phyloP scores from a whole-genome alignment of 1,140 invertebrate genomes.

The Drosophila bocqueti region DNA sequence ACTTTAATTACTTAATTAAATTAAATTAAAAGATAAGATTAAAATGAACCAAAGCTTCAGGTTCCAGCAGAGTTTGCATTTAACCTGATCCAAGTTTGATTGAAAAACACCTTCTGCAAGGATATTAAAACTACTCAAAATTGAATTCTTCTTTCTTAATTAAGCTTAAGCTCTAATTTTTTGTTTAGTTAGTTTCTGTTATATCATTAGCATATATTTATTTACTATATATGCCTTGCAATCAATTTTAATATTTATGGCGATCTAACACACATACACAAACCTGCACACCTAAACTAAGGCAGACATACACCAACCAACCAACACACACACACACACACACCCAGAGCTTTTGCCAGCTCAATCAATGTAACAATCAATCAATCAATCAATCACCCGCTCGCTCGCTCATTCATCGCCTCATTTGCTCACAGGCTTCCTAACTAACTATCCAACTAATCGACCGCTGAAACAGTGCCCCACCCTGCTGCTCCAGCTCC shows the following conservation, averaged over 20 bases:
- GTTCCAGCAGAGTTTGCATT: not conserved
- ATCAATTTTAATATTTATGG: slow-evolving; percentile 18
- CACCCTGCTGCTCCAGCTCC: not conserved
- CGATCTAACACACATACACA: slow-evolving; percentile 27
- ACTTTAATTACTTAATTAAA: fast-evolving
- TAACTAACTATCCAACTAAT: slow-evolving; percentile 7
- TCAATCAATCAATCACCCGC: slow-evolving; percentile 37
- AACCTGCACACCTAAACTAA: slow-evolving; percentile 20
- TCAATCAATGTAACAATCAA: slow-evolving; percentile 32
- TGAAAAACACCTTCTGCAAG: slow-evolving; percentile 1
- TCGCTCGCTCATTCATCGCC: slow-evolving; percentile 46
- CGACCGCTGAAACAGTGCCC: slow-evolving; percentile 11
- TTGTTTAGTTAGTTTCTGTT: slow-evolving; percentile 2
- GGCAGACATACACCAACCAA: slow-evolving; percentile 1
- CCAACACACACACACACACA: slow-evolving; percentile 10
- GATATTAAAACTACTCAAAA: not conserved
- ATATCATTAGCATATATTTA: slow-evolving; percentile 2
- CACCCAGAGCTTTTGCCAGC: slow-evolving; percentile 31
- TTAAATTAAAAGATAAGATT: fast-evolving
- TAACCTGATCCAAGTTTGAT: not conserved
- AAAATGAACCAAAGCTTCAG: not conserved
- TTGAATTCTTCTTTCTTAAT: not conserved
- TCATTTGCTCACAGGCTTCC: slow-evolving; percentile 52
- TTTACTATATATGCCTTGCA: slow-evolving; percentile 3
- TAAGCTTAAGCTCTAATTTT: slow-evolving; percentile 9